Percentiles rank a stretch among this genome's conserved stretches.
phyloP scores from a whole-genome alignment of 2,888 invertebrate genomes.

The Cheilosia vernalis region DNA sequence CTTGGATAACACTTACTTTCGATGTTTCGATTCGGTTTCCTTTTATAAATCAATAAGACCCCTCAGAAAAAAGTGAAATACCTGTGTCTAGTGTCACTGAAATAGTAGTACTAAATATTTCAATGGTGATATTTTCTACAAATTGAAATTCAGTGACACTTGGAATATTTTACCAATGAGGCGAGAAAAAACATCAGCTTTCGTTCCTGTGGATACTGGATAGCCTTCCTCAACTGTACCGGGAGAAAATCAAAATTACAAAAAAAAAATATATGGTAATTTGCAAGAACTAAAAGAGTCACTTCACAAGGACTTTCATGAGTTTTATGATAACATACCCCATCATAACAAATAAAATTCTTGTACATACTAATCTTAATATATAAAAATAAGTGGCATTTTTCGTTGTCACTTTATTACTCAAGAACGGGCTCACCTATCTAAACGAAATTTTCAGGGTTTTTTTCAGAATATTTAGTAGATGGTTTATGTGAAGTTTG shows the following conservation, averaged over 20 bases:
- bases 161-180: neutral
- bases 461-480: no score
- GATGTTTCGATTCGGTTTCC: constrained; percentile 20
- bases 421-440: no score
- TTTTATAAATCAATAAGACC: constrained; percentile 24
- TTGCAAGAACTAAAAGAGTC: constrained; percentile 20
- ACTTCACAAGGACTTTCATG: no score
- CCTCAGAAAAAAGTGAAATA: constrained; percentile 10
- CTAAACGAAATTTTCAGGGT: no score
- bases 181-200: neutral
- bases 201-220: neutral
- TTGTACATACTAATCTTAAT: neutral
- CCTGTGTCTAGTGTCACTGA: constrained; percentile 4
- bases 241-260: neutral
- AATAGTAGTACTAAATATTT: neutral
- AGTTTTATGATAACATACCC: neutral
- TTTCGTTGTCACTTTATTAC: no score
- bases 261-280: constrained; percentile 2
- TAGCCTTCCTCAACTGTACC: constrained; percentile 1
- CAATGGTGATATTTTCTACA: neutral
- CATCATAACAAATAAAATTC: neutral
- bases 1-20: constrained; percentile 25
- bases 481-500: no score
- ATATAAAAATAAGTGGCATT: no score
- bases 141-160: neutral